Base-by-base conservation (phyloP, 2,113 vertebrate species). In the Menura novaehollandiae region DNA sequence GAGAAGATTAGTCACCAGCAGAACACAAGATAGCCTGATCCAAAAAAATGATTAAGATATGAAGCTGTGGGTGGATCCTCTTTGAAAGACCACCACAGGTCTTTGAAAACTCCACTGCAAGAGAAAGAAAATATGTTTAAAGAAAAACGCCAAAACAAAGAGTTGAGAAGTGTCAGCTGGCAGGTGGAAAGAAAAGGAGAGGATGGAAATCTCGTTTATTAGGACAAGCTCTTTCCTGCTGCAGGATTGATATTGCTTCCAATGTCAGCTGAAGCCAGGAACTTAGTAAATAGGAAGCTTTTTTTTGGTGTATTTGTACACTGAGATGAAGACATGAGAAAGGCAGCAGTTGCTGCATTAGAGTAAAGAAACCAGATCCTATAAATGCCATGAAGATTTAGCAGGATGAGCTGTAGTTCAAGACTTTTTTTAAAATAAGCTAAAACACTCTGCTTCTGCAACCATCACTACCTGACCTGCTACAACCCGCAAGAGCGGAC, bases 91-190 rank as follows among this genome's bases (percentile, higher is more conserved):
- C 80, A 91, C 85, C 58, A 84, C 43, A 60, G 66, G 64, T 91
- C 92, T 89, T 67, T 77, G 71, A 85, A 88, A 95, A 78, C 46
- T 79, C 66, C 11, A 67, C 35, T 83, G 60, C 43, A 79, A 72
- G 62, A 89, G 71, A 69, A 93, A 69, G 44, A 67, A 89, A 84
- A 79, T 22, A 72, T 22, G n/a, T 79, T 91, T 82, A 66, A 94
- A 96, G 69, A 85, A 39, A 92, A 93, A 72, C 66, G 80, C 53
- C 66, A 91, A 82, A 93, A 89, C 73, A 92, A 87, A 93, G 75
- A 32, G 24, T 52, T 59, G 74, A 89, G 30, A 92, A 91, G 24
- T 35, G 62, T 87, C 94, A 92, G 69, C 62, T 84, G 77, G 62
- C 12, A n/a, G 86, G 41, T 7, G 16, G 26, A 90, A 26, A 71